Evolutionary conservation across 2,888 invertebrate species (phyloP).

Genomic region (Punctoribates punctum): DNA sequence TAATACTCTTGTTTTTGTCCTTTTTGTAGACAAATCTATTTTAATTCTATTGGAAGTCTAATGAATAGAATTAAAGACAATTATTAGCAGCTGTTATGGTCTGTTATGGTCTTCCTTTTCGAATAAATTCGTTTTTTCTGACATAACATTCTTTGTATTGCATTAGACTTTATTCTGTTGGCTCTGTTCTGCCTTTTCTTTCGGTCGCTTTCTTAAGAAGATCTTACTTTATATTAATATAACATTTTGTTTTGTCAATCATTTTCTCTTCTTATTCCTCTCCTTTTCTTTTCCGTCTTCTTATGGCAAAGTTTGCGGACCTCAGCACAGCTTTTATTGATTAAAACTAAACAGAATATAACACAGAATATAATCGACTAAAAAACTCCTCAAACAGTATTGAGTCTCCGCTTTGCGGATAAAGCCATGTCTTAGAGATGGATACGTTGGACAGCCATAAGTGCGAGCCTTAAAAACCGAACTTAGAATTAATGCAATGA

Average conservation of each 20-base stretch:
- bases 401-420: too few relatives aligned
- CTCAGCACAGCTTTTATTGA: conserved; percentile 24
- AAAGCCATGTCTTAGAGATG: too few relatives aligned
- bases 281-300: background rate
- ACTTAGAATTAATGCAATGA: too few relatives aligned
- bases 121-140: background rate
- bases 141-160: background rate
- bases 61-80: conserved; percentile 21
- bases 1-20: background rate
- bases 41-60: conserved; percentile 8
- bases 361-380: background rate
- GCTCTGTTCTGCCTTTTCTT: too few relatives aligned
- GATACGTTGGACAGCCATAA: too few relatives aligned
- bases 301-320: background rate
- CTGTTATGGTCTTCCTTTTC: conserved; percentile 17
- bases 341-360: conserved; percentile 18
- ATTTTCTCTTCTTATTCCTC: background rate
- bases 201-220: too few relatives aligned
- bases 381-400: too few relatives aligned
- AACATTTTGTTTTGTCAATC: background rate
- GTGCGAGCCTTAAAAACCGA: too few relatives aligned
- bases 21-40: conserved; percentile 12
- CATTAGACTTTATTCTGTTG: background rate
- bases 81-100: conserved; percentile 22
- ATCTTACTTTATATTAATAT: background rate